Percentiles rank a stretch among this genome's conserved stretches.
These are phyloP conservation scores for Rhea americana DNA, from an alignment of 2,113 vertebrate species.

Conservation along the genomic window DNA sequence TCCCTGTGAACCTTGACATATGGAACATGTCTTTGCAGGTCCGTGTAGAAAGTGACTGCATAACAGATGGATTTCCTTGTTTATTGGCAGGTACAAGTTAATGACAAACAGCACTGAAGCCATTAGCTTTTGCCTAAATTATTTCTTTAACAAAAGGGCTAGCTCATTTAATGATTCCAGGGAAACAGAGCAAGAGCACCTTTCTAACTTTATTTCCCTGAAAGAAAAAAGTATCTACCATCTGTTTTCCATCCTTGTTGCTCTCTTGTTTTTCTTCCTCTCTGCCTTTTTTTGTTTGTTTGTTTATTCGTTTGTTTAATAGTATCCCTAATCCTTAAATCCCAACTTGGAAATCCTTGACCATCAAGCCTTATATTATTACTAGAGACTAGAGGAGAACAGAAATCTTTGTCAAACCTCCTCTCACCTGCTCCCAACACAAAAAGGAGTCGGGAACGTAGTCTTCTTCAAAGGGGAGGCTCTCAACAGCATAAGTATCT, in stretches of 20 bases:
- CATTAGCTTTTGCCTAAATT: slow-evolving; percentile 5
- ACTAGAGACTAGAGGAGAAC: not conserved
- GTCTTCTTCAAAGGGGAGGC: not conserved
- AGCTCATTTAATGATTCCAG: not conserved
- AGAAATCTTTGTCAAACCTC: not conserved
- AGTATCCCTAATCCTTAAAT: not conserved
- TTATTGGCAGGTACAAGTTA: slow-evolving; percentile 58
- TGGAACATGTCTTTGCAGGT: slow-evolving; percentile 24
- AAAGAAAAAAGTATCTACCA: not conserved
- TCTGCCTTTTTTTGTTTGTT: too few relatives aligned
- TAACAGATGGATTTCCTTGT: slow-evolving; percentile 37
- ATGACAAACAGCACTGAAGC: not conserved
- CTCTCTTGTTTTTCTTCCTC: not conserved
- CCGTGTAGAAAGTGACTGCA: slow-evolving; percentile 17
- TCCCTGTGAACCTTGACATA: slow-evolving; percentile 26
- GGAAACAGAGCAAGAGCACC: not conserved
- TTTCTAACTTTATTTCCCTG: not conserved
- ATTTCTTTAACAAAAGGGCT: slow-evolving; percentile 2
- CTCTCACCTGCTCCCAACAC: not conserved
- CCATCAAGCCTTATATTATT: not conserved
- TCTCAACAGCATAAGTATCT: not conserved
- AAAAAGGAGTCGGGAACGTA: not conserved
- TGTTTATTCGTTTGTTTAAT: not conserved
- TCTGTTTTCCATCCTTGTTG: slow-evolving; percentile 11
- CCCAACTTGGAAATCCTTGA: not conserved